Conservation (phyloP, 2,797 vertebrate species). For the Dipus sagitta region DNA sequence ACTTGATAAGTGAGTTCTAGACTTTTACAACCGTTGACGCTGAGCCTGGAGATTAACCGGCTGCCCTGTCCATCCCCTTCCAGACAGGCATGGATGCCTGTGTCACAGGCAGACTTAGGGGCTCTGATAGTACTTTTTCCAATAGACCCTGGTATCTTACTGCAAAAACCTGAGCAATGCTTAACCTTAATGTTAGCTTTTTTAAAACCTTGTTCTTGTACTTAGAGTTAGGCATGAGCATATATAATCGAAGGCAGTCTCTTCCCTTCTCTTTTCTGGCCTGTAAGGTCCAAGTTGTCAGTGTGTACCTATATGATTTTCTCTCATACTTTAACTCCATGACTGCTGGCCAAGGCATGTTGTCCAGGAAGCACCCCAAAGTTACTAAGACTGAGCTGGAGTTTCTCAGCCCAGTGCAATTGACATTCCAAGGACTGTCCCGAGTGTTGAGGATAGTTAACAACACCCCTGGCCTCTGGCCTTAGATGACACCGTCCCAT, state of each 20-base stretch:
- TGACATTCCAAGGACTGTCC: background rate
- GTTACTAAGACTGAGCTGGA: background rate
- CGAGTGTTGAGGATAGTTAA: background rate
- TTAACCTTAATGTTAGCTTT: background rate
- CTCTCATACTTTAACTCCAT: background rate
- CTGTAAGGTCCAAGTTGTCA: background rate
- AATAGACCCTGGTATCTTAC: background rate
- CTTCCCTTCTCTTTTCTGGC: background rate
- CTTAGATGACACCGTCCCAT: background rate
- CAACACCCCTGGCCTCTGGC: background rate
- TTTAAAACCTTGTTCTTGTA: conserved; percentile 26
- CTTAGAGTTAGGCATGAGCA: background rate
- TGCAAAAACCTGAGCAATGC: background rate
- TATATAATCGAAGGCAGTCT: background rate
- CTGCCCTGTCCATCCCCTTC: background rate
- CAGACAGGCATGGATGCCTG: background rate
- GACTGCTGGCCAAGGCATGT: background rate
- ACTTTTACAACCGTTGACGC: background rate
- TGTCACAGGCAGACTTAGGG: background rate
- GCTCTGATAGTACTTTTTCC: background rate
- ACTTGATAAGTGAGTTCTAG: conserved; percentile 41
- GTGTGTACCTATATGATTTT: background rate
- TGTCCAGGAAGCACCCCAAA: background rate
- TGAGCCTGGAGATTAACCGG: background rate
- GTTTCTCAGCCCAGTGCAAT: background rate